phyloP scores from a whole-genome alignment of 37 sponge, comb jelly and placozoan species.

The Theonella swinhoei region DNA sequence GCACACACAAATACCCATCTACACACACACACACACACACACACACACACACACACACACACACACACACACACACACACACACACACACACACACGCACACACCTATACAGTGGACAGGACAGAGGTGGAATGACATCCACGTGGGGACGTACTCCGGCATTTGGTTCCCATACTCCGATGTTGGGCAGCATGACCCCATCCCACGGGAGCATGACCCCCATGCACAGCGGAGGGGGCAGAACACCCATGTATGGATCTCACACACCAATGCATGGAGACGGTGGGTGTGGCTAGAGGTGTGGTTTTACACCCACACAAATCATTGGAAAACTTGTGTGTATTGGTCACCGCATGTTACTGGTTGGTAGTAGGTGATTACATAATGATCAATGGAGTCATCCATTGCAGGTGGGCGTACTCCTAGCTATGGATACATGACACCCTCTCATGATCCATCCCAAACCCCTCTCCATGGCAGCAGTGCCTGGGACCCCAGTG shows the following conservation, averaged over 20 bases:
- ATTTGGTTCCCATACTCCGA: conserved; percentile 90
- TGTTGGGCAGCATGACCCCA: conserved; percentile 85
- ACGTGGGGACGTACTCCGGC: conserved; percentile 75
- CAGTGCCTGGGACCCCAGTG: conserved; percentile 97
- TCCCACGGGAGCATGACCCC: conserved; percentile 87
- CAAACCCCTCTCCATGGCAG: conserved; percentile 85
- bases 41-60: no score
- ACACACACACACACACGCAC: background rate
- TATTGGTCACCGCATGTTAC: background rate
- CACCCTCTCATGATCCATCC: conserved; percentile 94
- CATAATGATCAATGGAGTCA: background rate
- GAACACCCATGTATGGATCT: conserved; percentile 95
- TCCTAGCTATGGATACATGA: conserved; percentile 91
- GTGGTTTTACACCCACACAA: background rate
- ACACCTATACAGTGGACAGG: conserved; percentile 52
- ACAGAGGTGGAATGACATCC: conserved; percentile 56
- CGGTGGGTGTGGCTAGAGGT: conserved; percentile 24
- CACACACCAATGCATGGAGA: conserved; percentile 85
- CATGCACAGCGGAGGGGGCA: conserved; percentile 76
- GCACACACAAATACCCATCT: no score
- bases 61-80: no score
- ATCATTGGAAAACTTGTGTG: background rate
- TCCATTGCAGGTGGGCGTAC: conserved; percentile 77
- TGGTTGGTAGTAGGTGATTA: background rate
- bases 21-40: no score